Conservation (phyloP, 92 coral and sea anemone genomes). For the Montipora capitata region DNA sequence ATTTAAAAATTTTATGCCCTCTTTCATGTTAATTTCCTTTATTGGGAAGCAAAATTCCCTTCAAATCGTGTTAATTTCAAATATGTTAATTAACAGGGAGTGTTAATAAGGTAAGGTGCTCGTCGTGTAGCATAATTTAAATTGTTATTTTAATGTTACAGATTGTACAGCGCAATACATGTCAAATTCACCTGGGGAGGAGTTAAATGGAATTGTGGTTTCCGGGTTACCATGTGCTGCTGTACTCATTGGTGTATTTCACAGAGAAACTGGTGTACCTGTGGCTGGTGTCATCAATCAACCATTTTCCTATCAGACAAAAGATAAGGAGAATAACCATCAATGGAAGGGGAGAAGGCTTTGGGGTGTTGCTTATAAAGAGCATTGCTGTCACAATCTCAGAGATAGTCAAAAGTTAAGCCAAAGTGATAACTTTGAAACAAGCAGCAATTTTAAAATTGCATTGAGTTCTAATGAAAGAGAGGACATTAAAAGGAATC, state of each 20-base stretch:
- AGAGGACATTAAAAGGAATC: conserved; percentile 46
- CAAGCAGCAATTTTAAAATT: conserved; percentile 27
- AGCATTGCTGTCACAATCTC: conserved; percentile 3
- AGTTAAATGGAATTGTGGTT: conserved; percentile 46
- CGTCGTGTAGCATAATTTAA: too few species aligned
- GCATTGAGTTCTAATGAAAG: conserved; percentile 79
- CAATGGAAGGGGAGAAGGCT: conserved; percentile 72
- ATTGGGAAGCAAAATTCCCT: too few species aligned
- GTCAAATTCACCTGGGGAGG: conserved; percentile 56
- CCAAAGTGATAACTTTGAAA: background rate
- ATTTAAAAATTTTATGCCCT: too few species aligned
- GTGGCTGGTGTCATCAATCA: conserved; percentile 84
- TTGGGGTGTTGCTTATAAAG: conserved; percentile 64
- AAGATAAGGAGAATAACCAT: conserved; percentile 13
- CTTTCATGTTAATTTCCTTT: too few species aligned
- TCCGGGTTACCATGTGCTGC: conserved; percentile 83
- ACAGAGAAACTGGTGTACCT: conserved; percentile 71
- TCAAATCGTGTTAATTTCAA: too few species aligned
- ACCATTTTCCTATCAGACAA: conserved; percentile 62
- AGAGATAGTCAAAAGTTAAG: background rate
- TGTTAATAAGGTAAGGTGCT: too few species aligned
- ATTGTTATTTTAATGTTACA: conserved; percentile 12
- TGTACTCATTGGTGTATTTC: conserved; percentile 84
- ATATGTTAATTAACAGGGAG: too few species aligned
- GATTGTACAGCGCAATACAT: conserved; percentile 84